Evolutionary conservation across 2,113 vertebrate genomes (phyloP).

Genomic region (Gracilinanus agilis): DNA sequence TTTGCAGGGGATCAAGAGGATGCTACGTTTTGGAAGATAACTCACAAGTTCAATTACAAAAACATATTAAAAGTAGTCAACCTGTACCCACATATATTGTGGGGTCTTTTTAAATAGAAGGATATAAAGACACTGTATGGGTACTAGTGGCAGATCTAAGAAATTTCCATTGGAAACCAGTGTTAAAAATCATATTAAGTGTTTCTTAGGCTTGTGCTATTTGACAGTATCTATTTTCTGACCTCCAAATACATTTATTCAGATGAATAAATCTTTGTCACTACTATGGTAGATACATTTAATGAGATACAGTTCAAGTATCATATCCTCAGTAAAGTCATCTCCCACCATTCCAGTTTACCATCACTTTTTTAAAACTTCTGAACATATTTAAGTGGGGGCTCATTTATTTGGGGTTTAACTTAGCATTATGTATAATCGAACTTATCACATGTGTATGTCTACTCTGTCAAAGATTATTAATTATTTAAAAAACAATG

Average conservation of each 20-base stretch:
- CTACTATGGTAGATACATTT: not conserved
- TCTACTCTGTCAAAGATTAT: not conserved
- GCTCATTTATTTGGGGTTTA: not conserved
- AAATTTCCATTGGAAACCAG: not conserved
- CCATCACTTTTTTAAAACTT: not conserved
- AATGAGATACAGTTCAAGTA: not conserved
- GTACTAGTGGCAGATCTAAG: conserved; percentile 4
- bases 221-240: not conserved
- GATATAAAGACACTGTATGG: not conserved
- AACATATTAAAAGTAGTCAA: not conserved
- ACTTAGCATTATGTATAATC: not conserved
- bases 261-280: not conserved
- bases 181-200: not conserved
- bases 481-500: not conserved
- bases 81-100: conserved; percentile 31
- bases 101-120: conserved; percentile 24
- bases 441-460: too few relatives aligned
- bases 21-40: not conserved
- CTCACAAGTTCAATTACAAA: not conserved
- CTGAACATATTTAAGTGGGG: not conserved
- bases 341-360: not conserved
- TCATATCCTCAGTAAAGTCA: not conserved
- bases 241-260: not conserved
- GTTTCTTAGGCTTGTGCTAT: conserved; percentile 22
- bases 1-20: not conserved